Evolutionary conservation across 2,797 vertebrate species (phyloP), one percentile per base, ranked within the genome.

Genomic region (Melanotaenia pygmaea): DNA sequence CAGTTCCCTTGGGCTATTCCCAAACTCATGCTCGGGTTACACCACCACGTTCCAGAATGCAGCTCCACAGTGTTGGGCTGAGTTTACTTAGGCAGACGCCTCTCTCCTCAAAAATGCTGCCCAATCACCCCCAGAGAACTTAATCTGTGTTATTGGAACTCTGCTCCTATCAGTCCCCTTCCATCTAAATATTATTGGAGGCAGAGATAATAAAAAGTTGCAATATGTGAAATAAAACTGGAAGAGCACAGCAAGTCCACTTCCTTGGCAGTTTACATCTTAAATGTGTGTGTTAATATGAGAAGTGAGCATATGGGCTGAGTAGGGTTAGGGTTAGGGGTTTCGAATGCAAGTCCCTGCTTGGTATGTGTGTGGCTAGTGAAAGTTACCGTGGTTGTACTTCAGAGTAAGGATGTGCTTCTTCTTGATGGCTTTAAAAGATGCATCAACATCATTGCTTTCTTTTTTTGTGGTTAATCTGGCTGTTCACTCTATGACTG

Each of bases 81-180:
- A 85, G 91, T 94, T 94, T 92, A 93, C 91, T 92, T 90, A 90
- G 91, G 91, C 91, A 91, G 88, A 91, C 77, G 75, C 82, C 70
- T 74, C 81, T 77, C 82, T 83, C 74, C 82, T 81, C 78, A 83
- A 85, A 85, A 91, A 82, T 60, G 64, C 74, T 82, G 68, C 83
- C 80, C 86, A 84, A 90, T 87, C 86, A 77, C 83, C 89, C 88
- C 89, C 81, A 75, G 87, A 88, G 87, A 84, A 91, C 86, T 87
- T 92, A 84, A 93, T 93, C 91, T 92, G 69, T 93, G 90, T 94
- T 94, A 92, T 92, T 94, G 86, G 91, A 93, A 91, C 90, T 86
- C 77, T 18, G 67, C 83, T 88, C 81, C 72, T 86, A 92, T 93
- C 90, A 84, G 83, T 82, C 83, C 67, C 57, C 74, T 91, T 93